Evolutionary conservation across 2,113 vertebrate species (phyloP).

Genomic region (Pitta sordida): DNA sequence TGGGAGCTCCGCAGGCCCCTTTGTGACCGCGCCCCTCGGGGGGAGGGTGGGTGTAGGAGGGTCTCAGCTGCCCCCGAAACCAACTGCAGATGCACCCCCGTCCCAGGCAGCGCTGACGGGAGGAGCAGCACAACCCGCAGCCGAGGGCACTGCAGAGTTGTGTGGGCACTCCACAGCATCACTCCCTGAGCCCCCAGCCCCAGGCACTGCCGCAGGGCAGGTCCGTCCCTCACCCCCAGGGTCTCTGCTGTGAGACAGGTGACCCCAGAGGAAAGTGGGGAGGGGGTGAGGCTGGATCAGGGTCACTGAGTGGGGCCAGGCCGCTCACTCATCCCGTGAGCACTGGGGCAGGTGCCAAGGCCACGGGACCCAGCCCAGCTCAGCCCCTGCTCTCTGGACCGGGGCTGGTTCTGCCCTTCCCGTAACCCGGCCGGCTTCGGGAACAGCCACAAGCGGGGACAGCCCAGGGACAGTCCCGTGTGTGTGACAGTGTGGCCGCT

Average conservation of each 20-base stretch:
- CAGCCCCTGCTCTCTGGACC: not conserved
- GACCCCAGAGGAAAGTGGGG: too few relatives aligned
- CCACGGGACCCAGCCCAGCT: not conserved
- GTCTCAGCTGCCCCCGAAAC: not conserved
- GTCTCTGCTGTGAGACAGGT: too few relatives aligned
- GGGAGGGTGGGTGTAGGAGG: not conserved
- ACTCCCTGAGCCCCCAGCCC: not conserved
- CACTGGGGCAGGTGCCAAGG: not conserved
- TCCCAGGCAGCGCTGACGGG: not conserved
- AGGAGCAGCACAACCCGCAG: not conserved
- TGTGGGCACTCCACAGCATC: not conserved
- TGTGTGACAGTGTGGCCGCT: accelerated
- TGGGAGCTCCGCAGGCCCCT: not conserved
- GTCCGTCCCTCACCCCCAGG: too few relatives aligned
- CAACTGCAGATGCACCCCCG: not conserved
- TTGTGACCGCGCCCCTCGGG: not conserved
- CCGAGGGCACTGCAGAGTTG: too few relatives aligned
- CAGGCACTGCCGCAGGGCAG: not conserved
- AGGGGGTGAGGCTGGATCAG: not conserved
- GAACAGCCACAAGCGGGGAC: not conserved
- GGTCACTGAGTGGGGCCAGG: not conserved
- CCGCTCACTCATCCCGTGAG: not conserved
- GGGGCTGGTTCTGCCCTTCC: not conserved
- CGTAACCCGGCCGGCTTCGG: not conserved
- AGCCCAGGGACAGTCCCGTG: not conserved